Conservation (phyloP, 2,797 vertebrate genomes). For the Pristis pectinata region DNA sequence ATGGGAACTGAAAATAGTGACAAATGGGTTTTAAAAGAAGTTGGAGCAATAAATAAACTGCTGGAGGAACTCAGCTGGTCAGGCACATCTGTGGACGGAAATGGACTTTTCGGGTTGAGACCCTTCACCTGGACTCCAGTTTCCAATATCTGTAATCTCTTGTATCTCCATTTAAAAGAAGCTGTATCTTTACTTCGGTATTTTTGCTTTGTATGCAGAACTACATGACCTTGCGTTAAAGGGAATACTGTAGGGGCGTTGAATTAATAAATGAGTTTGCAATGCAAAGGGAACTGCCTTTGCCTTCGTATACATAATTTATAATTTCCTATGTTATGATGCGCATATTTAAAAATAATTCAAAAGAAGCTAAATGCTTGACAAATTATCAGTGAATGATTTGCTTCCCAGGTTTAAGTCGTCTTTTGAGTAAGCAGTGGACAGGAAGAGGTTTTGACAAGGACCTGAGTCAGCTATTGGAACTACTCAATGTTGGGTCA, state of each 20-base stretch:
- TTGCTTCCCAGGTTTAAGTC: conserved; percentile 63
- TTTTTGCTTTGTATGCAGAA: neutral
- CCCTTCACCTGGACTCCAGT: no score
- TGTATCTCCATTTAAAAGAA: no score
- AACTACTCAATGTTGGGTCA: conserved; percentile 56
- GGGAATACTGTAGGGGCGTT: neutral
- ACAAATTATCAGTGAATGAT: conserved; percentile 1
- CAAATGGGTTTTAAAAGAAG: no score
- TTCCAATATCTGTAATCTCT: no score
- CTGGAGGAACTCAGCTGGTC: no score
- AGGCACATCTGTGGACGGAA: no score
- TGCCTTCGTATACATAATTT: neutral
- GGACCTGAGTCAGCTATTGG: conserved; percentile 67
- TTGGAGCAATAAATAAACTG: no score
- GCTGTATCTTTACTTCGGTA: neutral
- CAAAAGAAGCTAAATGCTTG: neutral
- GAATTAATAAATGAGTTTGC: no score
- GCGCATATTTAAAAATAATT: neutral
- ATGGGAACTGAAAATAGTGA: no score
- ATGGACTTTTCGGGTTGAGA: no score
- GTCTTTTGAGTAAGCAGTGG: conserved; percentile 75
- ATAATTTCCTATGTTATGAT: neutral
- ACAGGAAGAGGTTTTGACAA: conserved; percentile 73
- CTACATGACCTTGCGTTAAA: neutral
- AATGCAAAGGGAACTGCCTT: neutral